phyloP scores from a whole-genome alignment of 1,140 invertebrate species.

The Panonychus citri region DNA sequence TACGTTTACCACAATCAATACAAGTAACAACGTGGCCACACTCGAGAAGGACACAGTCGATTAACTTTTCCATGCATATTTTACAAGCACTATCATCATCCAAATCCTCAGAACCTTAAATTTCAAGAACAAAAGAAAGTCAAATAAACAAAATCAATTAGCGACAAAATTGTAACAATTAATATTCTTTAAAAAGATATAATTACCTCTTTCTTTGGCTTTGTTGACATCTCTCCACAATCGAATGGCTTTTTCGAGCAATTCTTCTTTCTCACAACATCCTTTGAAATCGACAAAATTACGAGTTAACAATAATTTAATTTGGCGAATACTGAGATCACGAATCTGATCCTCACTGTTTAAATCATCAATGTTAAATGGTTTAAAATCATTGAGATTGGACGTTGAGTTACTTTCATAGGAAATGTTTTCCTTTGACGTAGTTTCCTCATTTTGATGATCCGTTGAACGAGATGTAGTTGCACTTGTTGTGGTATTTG shows the following conservation, averaged over 20 bases:
- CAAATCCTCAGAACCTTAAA: conserved; percentile 32
- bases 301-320: conserved; percentile 46
- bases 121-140: conserved; percentile 13
- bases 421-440: no score
- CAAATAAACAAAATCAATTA: conserved; percentile 1
- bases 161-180: not conserved
- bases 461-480: no score
- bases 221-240: conserved; percentile 40
- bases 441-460: no score
- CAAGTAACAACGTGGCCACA: conserved; percentile 80
- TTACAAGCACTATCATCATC: conserved; percentile 55
- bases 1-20: conserved; percentile 55
- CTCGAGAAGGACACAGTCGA: conserved; percentile 71
- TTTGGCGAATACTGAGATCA: conserved; percentile 25
- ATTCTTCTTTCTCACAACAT: conserved; percentile 56
- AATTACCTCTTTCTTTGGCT: not conserved
- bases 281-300: conserved; percentile 68
- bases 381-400: not conserved
- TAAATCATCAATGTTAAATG: conserved; percentile 12
- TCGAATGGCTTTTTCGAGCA: conserved; percentile 41
- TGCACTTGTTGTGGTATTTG: no score
- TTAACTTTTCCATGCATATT: conserved; percentile 71
- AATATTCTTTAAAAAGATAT: not conserved
- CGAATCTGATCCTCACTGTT: conserved; percentile 21
- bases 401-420: no score